Evolutionary conservation across 1,140 invertebrate genomes (phyloP).

Genomic region (Drosophila lini): DNA sequence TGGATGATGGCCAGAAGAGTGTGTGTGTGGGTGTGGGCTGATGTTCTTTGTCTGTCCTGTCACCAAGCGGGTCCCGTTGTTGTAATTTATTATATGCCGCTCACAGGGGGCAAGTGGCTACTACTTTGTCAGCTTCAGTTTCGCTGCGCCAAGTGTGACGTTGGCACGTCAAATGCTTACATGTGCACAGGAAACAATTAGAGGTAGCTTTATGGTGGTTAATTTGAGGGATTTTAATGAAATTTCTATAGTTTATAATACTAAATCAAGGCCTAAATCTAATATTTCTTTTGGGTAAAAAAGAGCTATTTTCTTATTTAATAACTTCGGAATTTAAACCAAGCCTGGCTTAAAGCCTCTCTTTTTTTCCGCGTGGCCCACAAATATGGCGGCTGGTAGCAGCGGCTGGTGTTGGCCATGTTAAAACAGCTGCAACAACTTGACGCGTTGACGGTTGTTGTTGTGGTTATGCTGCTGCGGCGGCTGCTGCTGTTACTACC

Average conservation of each 20-base stretch:
- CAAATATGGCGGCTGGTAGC: slow-evolving; percentile 44
- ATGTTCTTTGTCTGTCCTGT: slow-evolving; percentile 65
- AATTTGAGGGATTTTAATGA: neutral
- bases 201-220: too few species aligned
- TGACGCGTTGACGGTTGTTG: slow-evolving; percentile 54
- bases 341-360: too few species aligned
- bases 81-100: slow-evolving; percentile 74
- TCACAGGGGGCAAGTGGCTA: slow-evolving; percentile 61
- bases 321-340: neutral
- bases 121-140: slow-evolving; percentile 35
- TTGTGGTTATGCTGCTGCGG: slow-evolving; percentile 35
- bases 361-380: slow-evolving; percentile 12
- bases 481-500: slow-evolving; percentile 28
- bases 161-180: slow-evolving; percentile 69
- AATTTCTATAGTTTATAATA: neutral
- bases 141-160: slow-evolving; percentile 55
- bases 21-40: neutral
- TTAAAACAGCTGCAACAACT: slow-evolving; percentile 70
- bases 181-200: slow-evolving; percentile 19
- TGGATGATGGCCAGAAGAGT: slow-evolving; percentile 17
- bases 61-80: slow-evolving; percentile 48
- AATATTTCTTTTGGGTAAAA: neutral
- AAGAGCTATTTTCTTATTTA: neutral
- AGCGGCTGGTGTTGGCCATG: slow-evolving; percentile 51
- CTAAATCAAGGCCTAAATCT: neutral